Evolutionary conservation across 2,797 vertebrate genomes (phyloP).

Genomic region (Parotocinclus haroldoi): DNA sequence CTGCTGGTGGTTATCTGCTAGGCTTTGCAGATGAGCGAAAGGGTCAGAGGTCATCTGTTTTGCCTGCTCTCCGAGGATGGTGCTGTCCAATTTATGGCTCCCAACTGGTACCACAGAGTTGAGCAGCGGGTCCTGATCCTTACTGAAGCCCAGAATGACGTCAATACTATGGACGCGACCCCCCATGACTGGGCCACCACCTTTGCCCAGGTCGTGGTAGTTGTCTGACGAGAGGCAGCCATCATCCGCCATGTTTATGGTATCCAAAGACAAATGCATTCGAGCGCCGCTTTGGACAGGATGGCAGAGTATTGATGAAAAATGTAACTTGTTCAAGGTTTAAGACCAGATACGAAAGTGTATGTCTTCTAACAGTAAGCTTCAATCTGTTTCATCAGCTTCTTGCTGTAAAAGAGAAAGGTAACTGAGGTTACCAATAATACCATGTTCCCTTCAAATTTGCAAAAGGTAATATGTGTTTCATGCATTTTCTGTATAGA

Average conservation of each 20-base stretch:
- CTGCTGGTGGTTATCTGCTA: constrained; percentile 63
- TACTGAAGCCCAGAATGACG: constrained; percentile 78
- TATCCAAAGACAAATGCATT: constrained; percentile 81
- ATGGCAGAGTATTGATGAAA: constrained; percentile 2
- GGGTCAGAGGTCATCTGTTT: constrained; percentile 60
- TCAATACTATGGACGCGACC: constrained; percentile 76
- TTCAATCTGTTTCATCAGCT: constrained; percentile 2
- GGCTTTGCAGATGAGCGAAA: constrained; percentile 62
- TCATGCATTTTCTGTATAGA: no score
- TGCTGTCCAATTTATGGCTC: constrained; percentile 56
- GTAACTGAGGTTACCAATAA: no score
- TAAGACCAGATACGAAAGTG: no score
- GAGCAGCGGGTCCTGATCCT: constrained; percentile 74
- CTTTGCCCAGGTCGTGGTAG: constrained; percentile 74
- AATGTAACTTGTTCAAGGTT: no score
- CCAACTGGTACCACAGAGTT: constrained; percentile 54
- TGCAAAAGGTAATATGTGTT: no score
- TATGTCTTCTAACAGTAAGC: no score
- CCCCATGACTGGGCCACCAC: constrained; percentile 57
- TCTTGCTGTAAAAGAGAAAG: constrained; percentile 13
- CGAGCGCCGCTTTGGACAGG: constrained; percentile 48
- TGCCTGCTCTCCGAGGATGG: constrained; percentile 54
- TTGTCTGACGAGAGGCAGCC: constrained; percentile 66
- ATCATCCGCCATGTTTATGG: constrained; percentile 75
- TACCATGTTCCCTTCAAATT: no score